These are phyloP conservation scores for Pycnomerus fuliginosus DNA, from an alignment of 2,888 invertebrate genomes.

Conservation along the genomic window DNA sequence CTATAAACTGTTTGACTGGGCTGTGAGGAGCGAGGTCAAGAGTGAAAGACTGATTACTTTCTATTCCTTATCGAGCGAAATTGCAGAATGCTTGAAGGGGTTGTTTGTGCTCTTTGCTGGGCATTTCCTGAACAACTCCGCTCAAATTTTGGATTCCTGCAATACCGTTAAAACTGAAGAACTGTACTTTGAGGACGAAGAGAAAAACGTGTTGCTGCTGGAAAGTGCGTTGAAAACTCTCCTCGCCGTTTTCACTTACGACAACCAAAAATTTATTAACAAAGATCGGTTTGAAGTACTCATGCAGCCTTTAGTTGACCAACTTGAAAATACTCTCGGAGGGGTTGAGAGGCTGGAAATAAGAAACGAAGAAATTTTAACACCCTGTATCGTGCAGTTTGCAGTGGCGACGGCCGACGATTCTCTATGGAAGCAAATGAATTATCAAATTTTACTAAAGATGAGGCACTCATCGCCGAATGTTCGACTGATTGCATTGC, in stretches of 20 bases:
- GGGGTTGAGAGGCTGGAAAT: slow-evolving; percentile 61
- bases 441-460: slow-evolving; percentile 87
- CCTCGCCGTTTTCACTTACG: slow-evolving; percentile 75
- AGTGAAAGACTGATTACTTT: slow-evolving; percentile 77
- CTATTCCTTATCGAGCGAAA: slow-evolving; percentile 74
- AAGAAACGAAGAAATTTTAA: slow-evolving; percentile 63
- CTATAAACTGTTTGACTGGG: slow-evolving; percentile 86
- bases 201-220: slow-evolving; percentile 64
- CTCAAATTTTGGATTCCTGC: slow-evolving; percentile 68
- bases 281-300: slow-evolving; percentile 81
- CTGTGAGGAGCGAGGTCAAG: slow-evolving; percentile 62
- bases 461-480: slow-evolving; percentile 74
- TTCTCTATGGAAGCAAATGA: slow-evolving; percentile 84
- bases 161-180: slow-evolving; percentile 62
- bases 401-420: slow-evolving; percentile 83
- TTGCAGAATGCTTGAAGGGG: slow-evolving; percentile 81
- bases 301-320: slow-evolving; percentile 86
- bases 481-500: slow-evolving; percentile 72
- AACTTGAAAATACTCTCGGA: slow-evolving; percentile 76
- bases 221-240: slow-evolving; percentile 75
- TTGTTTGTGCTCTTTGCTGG: slow-evolving; percentile 89
- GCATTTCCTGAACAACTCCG: slow-evolving; percentile 79
- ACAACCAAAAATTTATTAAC: slow-evolving; percentile 80
- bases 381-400: slow-evolving; percentile 81
- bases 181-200: slow-evolving; percentile 56